These are phyloP conservation scores for Morpho deidamia DNA, from an alignment of 2,888 invertebrate genomes.

Conservation along the genomic window DNA sequence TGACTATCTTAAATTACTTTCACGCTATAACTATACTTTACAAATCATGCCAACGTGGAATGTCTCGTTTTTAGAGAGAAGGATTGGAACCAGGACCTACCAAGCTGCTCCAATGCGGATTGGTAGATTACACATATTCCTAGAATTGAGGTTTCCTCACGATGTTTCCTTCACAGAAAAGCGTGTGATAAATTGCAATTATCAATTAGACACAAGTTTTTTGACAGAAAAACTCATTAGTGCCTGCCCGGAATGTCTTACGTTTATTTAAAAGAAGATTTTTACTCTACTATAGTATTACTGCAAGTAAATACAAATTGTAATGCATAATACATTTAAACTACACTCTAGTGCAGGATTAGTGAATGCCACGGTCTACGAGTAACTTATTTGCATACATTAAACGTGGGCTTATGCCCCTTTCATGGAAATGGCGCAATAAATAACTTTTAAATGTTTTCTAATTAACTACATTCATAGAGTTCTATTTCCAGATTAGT, in stretches of 20 bases:
- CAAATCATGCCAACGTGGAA: too few species aligned
- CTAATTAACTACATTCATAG: background rate
- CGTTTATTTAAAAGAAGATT: background rate
- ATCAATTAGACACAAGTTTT: too few species aligned
- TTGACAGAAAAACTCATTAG: too few species aligned
- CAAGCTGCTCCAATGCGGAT: background rate
- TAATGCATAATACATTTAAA: constrained; percentile 2
- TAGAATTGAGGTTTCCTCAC: too few species aligned
- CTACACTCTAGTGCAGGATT: constrained; percentile 6
- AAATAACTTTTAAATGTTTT: background rate
- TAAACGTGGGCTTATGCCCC: constrained; percentile 2
- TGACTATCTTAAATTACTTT: too few species aligned
- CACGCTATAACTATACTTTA: too few species aligned
- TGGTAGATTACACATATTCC: background rate
- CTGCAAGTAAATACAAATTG: background rate
- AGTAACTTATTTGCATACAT: constrained; percentile 15
- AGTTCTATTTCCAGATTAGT: too few species aligned
- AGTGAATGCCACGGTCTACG: constrained; percentile 3
- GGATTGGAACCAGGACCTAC: background rate
- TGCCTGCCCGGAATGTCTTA: background rate
- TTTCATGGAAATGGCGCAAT: background rate
- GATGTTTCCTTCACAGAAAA: too few species aligned
- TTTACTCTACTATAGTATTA: background rate
- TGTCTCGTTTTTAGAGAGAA: background rate
- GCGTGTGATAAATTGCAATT: too few species aligned